Base-by-base conservation (phyloP, 2,113 vertebrate species). In the Eira barbara region DNA sequence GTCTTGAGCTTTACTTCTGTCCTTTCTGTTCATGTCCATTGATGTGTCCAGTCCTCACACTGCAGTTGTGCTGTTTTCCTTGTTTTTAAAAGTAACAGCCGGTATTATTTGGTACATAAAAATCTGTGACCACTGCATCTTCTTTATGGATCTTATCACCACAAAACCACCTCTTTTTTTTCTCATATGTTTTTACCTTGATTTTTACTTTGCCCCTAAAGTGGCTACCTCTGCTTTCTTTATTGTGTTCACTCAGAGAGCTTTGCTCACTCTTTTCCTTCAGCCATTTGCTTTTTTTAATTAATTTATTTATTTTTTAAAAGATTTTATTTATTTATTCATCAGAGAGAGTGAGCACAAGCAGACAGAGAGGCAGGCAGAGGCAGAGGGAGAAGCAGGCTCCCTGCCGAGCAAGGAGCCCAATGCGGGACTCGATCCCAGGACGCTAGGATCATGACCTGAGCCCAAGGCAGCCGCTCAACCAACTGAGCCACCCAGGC, bases 181-280 rank as follows among this genome's bases (percentile, higher is more conserved):
- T 69, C 84, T 89, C 61, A 57, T n/a, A 61, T 42, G 49, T 73
- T 85, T 96, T 92, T 81, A 88, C 71, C 71, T 93, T 94, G 79
- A 91, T 49, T 76, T 96, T 34, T 78, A 73, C 45, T 91, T 91
- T 83, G 65, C 79, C 61, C 95, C 80, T 94, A 83, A 95, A 88
- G 87, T 5, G 59, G 71, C 47, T 34, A 81, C n/a, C 23, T 78
- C 71, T 59, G 59, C n/a, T 82, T 94, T 93, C 47, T 90, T 67
- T 55, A 67, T 78, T 42, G 55, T 91, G 69, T 45, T 86, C 55
- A 91, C 86, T 86, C 92, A 76, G 6, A 96, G 67, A 27, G 39
- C 65, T 57, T 74, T 73, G 73, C 25, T 78, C 2, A 27, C 27
- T 81, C 57, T 89, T 94, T 76, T 6, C 78, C 69, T 90, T 89